Base-by-base conservation (phyloP, 2,113 vertebrate species). In the Ictidomys tridecemlineatus region DNA sequence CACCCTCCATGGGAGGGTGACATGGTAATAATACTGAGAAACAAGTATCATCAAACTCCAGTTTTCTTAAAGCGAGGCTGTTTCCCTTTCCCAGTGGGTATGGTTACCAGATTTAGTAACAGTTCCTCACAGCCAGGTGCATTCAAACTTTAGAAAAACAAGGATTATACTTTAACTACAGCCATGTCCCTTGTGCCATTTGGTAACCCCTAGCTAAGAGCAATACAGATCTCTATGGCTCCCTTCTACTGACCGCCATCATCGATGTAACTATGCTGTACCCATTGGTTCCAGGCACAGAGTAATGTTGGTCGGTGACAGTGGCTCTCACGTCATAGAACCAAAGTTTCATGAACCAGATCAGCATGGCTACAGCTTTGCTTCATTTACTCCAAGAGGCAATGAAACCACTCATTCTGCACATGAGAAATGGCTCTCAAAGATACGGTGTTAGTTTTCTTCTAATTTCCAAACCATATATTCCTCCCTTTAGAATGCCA, bases 351-450 rank as follows among this genome's bases (percentile, higher is more conserved):
- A 11, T 0, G 30, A 30, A 30, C 32, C 74, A 24, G 26, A 65
- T 34, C 26, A 48, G 2, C 63, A 0, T 10, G 8, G 28, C 32
- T 6, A 0, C 4, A 4, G 22, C 14, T 17, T 6, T 28, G 7
- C 48, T 69, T 56, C 13, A 32, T 42, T 16, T 4, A 8, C 26
- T 39, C 39, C 22, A 10, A 17, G 3, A 6, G 4, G 8, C n/a
- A 28, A 48, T 51, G 28, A 67, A 56, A 86, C 8, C n/a, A 86
- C 80, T 94, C 22, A 9, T 51, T 84, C 18, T 18, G 11, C 9
- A 17, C 4, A 0, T 18, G 13, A 10, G 13, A 37, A n/a, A 45
- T 61, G 17, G 63, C 61, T 83, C 48, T 69, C 30, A 26, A 67
- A 51, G n/a, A 12, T 32, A 51, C 28, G 1, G 14, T 63, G 2